phyloP scores from a whole-genome alignment of 1,140 invertebrate genomes.

The Heliconius eleuchia region DNA sequence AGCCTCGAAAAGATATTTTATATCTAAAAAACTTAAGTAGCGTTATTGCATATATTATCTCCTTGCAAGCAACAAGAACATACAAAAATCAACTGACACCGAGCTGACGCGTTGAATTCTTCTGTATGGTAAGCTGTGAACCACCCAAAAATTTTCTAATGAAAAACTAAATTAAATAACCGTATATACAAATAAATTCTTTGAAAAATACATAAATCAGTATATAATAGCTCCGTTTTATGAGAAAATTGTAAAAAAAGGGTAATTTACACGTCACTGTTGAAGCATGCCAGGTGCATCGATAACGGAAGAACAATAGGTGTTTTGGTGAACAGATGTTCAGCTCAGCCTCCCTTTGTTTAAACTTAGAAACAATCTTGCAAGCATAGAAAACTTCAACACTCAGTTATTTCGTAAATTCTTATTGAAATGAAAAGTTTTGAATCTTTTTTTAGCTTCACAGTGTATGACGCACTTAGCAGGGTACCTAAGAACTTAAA shows the following conservation, averaged over 20 bases:
- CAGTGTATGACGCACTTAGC: too few relatives aligned
- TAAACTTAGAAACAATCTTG: slow-evolving; percentile 24
- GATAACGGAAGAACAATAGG: slow-evolving; percentile 46
- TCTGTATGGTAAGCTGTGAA: slow-evolving; percentile 30
- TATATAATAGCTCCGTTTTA: background rate
- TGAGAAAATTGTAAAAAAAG: slow-evolving; percentile 6
- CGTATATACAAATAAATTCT: background rate
- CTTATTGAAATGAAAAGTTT: background rate
- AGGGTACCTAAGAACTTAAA: too few relatives aligned
- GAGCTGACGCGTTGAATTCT: slow-evolving; percentile 47
- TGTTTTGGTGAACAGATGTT: slow-evolving; percentile 50
- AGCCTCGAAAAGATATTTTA: too few relatives aligned
- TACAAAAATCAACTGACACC: background rate
- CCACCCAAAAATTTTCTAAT: background rate
- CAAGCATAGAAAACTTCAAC: slow-evolving; percentile 33
- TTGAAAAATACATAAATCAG: background rate
- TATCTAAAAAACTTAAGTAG: too few relatives aligned
- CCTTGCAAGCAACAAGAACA: background rate
- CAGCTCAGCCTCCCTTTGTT: slow-evolving; percentile 35
- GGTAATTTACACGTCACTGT: background rate
- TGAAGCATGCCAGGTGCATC: slow-evolving; percentile 19
- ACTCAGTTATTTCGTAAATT: background rate
- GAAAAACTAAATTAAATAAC: background rate
- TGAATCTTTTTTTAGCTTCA: background rate
- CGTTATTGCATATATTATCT: background rate